Conservation (phyloP, 2,113 vertebrate genomes). For the Brachionichthys hirsutus region DNA sequence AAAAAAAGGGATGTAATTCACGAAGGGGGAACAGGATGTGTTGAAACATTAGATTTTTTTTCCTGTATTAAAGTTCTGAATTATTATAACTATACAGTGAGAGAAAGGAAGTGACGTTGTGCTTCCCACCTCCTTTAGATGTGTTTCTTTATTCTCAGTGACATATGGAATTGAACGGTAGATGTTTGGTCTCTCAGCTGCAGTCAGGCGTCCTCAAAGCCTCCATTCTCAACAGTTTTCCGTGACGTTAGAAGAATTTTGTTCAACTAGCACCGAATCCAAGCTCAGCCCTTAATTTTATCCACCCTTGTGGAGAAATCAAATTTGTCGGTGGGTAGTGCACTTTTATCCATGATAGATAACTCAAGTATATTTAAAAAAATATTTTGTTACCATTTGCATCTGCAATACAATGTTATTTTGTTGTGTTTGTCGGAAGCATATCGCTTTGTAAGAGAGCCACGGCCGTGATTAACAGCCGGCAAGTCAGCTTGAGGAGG, state of each 20-base stretch:
- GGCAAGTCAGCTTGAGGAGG: slow-evolving; percentile 6
- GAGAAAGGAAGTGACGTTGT: slow-evolving; percentile 61
- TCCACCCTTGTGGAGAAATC: slow-evolving; percentile 58
- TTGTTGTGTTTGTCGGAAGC: slow-evolving; percentile 68
- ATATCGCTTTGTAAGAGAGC: slow-evolving; percentile 63
- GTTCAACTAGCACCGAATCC: slow-evolving; percentile 59
- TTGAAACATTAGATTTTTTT: slow-evolving; percentile 70
- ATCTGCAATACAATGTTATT: slow-evolving; percentile 72
- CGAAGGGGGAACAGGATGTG: slow-evolving; percentile 72
- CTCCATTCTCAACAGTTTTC: slow-evolving; percentile 54
- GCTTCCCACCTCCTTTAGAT: slow-evolving; percentile 58
- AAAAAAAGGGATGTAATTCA: slow-evolving; percentile 72
- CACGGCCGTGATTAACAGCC: slow-evolving; percentile 46
- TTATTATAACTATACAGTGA: slow-evolving; percentile 66
- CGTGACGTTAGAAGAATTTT: slow-evolving; percentile 56
- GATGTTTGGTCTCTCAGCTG: slow-evolving; percentile 57
- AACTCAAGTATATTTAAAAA: slow-evolving; percentile 70
- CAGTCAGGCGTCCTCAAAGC: slow-evolving; percentile 46
- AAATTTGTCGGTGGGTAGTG: slow-evolving; percentile 71
- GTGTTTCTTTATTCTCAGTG: slow-evolving; percentile 57
- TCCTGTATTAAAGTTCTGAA: slow-evolving; percentile 70
- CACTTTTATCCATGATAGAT: slow-evolving; percentile 75
- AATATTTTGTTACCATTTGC: slow-evolving; percentile 77
- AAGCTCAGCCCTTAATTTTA: slow-evolving; percentile 57
- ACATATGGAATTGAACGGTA: slow-evolving; percentile 61